Percentiles rank a stretch among this genome's conserved stretches.
Evolutionary conservation across 2,888 invertebrate genomes (phyloP).

Genomic region (Eremobia ochroleuca): DNA sequence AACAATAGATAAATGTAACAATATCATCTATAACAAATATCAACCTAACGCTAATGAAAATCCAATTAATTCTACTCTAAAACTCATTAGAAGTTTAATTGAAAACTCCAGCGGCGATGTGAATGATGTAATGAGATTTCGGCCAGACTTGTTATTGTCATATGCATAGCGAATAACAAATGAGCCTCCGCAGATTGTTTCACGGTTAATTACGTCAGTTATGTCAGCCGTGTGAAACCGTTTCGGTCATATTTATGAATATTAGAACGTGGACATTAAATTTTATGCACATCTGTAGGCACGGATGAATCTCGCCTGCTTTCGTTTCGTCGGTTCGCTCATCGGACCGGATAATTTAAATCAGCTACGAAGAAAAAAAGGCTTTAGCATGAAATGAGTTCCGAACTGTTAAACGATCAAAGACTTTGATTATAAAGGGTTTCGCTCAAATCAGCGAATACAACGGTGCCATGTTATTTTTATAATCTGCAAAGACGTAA

Average conservation of each 20-base stretch:
- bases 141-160: slow-evolving; percentile 87
- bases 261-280: slow-evolving; percentile 72
- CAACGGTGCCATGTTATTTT: slow-evolving; percentile 49
- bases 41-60: slow-evolving; percentile 90
- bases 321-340: slow-evolving; percentile 77
- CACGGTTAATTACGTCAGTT: slow-evolving; percentile 83
- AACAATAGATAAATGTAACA: slow-evolving; percentile 88
- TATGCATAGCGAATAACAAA: slow-evolving; percentile 87
- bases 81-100: slow-evolving; percentile 91
- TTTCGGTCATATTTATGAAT: slow-evolving; percentile 78
- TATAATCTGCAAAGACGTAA: slow-evolving; percentile 33
- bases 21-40: slow-evolving; percentile 90
- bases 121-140: slow-evolving; percentile 89
- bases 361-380: slow-evolving; percentile 82
- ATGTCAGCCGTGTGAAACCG: slow-evolving; percentile 65
- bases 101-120: slow-evolving; percentile 87
- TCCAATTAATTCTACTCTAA: slow-evolving; percentile 89
- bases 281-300: slow-evolving; percentile 67
- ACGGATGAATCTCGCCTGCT: slow-evolving; percentile 65
- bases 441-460: slow-evolving; percentile 71
- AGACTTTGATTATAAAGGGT: slow-evolving; percentile 74
- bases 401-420: slow-evolving; percentile 84
- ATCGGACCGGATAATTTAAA: slow-evolving; percentile 82
- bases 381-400: slow-evolving; percentile 82
- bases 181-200: slow-evolving; percentile 81